These are phyloP conservation scores for Kradibia gibbosae DNA, from an alignment of 1,140 invertebrate species.

Conservation along the genomic window DNA sequence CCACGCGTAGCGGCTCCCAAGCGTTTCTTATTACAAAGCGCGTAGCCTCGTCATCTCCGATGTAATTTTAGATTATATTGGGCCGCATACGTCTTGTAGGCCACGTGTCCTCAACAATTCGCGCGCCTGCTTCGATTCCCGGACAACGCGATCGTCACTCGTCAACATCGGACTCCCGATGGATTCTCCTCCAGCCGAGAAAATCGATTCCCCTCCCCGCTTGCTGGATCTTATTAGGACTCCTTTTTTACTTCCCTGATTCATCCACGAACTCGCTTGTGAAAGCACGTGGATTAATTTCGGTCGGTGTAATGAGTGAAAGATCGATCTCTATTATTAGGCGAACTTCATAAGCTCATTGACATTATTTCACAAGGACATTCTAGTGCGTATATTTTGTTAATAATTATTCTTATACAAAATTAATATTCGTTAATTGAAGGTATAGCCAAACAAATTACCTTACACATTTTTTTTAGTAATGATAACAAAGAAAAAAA, in stretches of 20 bases:
- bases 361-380: not conserved
- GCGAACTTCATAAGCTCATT: not conserved
- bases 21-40: constrained; percentile 30
- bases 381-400: not conserved
- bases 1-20: not conserved
- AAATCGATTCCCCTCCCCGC: constrained; percentile 27
- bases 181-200: constrained; percentile 4
- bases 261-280: not conserved
- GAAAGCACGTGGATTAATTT: not conserved
- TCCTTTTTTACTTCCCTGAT: not conserved
- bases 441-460: no score
- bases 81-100: not conserved
- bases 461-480: no score
- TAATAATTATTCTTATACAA: no score
- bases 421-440: no score
- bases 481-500: no score
- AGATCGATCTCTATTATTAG: not conserved
- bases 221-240: not conserved
- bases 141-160: not conserved
- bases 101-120: constrained; percentile 8
- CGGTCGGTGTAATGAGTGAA: not conserved
- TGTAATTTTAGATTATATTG: constrained; percentile 60
- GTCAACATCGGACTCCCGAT: not conserved
- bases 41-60: constrained; percentile 46
- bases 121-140: not conserved